Evolutionary conservation across 2,888 invertebrate genomes (phyloP).

Genomic region (Pogonocherus hispidulus): DNA sequence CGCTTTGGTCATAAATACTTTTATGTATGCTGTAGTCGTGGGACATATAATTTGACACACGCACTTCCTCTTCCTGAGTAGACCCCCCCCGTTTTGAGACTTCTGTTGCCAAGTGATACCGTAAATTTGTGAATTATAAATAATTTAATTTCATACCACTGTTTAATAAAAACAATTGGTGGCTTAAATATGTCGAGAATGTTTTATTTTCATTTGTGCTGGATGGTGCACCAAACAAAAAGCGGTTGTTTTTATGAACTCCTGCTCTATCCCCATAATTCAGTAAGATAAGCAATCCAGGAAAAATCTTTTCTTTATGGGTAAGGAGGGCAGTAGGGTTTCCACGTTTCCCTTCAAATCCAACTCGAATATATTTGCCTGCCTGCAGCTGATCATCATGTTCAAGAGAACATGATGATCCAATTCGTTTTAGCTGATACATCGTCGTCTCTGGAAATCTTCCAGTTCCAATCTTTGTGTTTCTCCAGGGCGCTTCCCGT

Average conservation of each 20-base stretch:
- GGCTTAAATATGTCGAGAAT: too few relatives aligned
- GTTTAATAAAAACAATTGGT: too few relatives aligned
- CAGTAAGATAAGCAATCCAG: neutral
- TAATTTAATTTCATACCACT: neutral
- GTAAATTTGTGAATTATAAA: neutral
- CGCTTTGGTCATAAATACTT: neutral
- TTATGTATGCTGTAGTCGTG: neutral
- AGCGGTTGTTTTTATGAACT: neutral
- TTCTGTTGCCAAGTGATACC: neutral
- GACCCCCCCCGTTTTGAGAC: neutral
- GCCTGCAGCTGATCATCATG: neutral
- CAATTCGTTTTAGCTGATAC: neutral
- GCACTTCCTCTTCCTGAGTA: neutral
- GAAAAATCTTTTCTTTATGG: neutral
- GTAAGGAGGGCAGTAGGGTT: neutral
- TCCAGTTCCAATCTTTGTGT: neutral
- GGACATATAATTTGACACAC: neutral
- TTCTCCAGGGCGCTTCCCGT: neutral
- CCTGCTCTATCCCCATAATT: constrained; percentile 1
- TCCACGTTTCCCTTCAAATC: neutral
- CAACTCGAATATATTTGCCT: neutral
- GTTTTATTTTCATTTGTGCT: too few relatives aligned
- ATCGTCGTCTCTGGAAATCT: neutral
- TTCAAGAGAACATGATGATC: neutral
- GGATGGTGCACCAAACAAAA: neutral